These are phyloP conservation scores for Bubo blakistoni DNA, from an alignment of 2,113 vertebrate species.

Conservation along the genomic window DNA sequence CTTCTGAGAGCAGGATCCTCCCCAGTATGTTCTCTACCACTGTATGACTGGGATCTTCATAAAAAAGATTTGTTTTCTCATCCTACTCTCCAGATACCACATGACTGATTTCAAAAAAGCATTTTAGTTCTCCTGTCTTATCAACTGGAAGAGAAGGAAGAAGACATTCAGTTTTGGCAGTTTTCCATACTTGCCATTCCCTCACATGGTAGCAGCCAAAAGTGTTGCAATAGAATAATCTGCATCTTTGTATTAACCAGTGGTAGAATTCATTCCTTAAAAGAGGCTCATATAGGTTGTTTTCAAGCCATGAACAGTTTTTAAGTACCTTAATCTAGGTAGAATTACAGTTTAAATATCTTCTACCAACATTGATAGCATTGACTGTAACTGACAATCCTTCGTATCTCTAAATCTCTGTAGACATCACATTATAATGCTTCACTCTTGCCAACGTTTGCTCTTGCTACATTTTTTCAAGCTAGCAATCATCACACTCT, in stretches of 20 bases:
- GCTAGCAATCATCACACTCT: constrained; percentile 65
- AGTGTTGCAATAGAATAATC: neutral
- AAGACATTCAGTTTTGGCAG: constrained; percentile 44
- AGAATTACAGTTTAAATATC: constrained; percentile 29
- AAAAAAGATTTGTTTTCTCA: constrained; percentile 36
- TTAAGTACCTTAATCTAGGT: constrained; percentile 30
- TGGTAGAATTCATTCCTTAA: neutral
- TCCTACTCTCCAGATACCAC: constrained; percentile 15
- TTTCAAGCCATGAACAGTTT: neutral
- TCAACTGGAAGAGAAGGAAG: constrained; percentile 48
- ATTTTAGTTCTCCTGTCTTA: constrained; percentile 36
- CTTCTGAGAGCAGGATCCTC: neutral
- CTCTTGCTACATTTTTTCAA: constrained; percentile 65
- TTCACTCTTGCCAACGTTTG: constrained; percentile 64
- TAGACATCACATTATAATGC: constrained; percentile 66
- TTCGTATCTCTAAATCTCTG: constrained; percentile 20
- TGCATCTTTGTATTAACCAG: neutral
- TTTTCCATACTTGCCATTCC: constrained; percentile 45
- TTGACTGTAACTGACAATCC: constrained; percentile 36
- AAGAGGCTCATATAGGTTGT: neutral
- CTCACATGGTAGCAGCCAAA: constrained; percentile 21
- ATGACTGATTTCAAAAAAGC: constrained; percentile 27
- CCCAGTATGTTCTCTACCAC: neutral
- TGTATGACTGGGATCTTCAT: neutral
- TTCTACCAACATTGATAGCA: constrained; percentile 20